Percentiles rank a stretch among this genome's conserved stretches.
phyloP scores from a whole-genome alignment of 2,113 vertebrate species.

The Archilochus colubris region DNA sequence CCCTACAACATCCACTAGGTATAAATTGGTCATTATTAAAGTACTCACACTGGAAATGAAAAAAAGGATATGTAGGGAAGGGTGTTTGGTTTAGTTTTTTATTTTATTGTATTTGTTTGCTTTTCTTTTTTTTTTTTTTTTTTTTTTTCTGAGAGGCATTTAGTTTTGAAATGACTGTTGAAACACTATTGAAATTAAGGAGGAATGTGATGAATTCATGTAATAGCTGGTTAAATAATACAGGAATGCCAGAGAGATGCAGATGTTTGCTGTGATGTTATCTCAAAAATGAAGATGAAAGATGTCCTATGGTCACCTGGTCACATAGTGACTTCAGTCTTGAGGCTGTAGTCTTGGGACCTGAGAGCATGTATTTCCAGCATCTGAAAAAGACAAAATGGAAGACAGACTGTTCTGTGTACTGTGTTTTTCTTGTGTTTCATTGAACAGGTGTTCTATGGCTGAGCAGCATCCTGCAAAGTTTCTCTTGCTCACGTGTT shows the following conservation, averaged over 20 bases:
- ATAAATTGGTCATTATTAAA: conserved; percentile 58
- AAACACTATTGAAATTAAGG: neutral
- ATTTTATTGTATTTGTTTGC: neutral
- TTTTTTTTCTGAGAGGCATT: neutral
- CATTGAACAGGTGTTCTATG: neutral
- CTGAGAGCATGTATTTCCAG: neutral
- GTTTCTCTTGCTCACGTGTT: rapidly evolving
- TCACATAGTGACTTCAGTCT: neutral
- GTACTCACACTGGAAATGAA: neutral
- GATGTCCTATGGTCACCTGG: neutral
- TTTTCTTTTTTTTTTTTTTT: neutral
- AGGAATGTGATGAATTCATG: neutral
- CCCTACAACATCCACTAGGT: conserved; percentile 37
- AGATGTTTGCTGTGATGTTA: neutral
- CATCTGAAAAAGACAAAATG: rapidly evolving
- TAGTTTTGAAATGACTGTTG: neutral
- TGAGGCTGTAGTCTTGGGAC: neutral
- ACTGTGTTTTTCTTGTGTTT: neutral
- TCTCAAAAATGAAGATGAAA: neutral
- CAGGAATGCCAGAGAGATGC: neutral
- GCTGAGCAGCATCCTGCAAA: neutral
- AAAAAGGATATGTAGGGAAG: neutral
- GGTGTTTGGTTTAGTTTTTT: neutral
- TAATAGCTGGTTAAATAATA: neutral
- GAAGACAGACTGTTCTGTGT: neutral